Conservation (phyloP, 2,797 vertebrate species). For the Argyrosomus regius region DNA sequence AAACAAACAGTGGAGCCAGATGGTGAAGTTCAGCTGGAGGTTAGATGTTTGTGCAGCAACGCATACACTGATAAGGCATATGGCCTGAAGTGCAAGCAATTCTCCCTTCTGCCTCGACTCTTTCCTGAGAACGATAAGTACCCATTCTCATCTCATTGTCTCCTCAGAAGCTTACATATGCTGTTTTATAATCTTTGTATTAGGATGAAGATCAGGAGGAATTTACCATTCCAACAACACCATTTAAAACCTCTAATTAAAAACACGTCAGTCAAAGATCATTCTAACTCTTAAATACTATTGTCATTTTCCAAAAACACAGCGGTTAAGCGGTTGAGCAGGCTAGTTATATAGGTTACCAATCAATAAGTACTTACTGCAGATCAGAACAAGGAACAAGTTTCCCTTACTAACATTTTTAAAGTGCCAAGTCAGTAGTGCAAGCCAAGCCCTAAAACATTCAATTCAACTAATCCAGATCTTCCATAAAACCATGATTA, state of each 20-base stretch:
- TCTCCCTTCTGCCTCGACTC: conserved; percentile 48
- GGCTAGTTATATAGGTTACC: conserved; percentile 21
- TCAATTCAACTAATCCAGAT: conserved; percentile 73
- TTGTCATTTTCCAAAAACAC: conserved; percentile 1
- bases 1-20: conserved; percentile 68
- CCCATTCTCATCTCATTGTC: conserved; percentile 21
- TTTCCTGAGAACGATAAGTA: conserved; percentile 26
- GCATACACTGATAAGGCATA: conserved; percentile 35
- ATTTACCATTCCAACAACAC: conserved; percentile 15
- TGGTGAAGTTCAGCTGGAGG: conserved; percentile 63
- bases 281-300: not conserved
- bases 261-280: conserved; percentile 25
- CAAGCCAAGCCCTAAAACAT: conserved; percentile 67
- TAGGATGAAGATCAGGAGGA: conserved; percentile 14
- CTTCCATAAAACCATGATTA: conserved; percentile 56
- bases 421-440: conserved; percentile 45
- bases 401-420: conserved; percentile 13
- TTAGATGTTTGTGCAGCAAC: conserved; percentile 48
- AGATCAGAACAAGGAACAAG: conserved; percentile 21
- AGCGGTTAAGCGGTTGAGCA: conserved; percentile 14
- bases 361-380: conserved; percentile 13
- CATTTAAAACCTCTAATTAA: conserved; percentile 29
- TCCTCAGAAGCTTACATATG: conserved; percentile 7
- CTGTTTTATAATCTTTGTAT: conserved; percentile 23
- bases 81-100: conserved; percentile 38